These are phyloP conservation scores for Cotesia vestalis DNA, from an alignment of 1,140 invertebrate genomes.

Conservation along the genomic window DNA sequence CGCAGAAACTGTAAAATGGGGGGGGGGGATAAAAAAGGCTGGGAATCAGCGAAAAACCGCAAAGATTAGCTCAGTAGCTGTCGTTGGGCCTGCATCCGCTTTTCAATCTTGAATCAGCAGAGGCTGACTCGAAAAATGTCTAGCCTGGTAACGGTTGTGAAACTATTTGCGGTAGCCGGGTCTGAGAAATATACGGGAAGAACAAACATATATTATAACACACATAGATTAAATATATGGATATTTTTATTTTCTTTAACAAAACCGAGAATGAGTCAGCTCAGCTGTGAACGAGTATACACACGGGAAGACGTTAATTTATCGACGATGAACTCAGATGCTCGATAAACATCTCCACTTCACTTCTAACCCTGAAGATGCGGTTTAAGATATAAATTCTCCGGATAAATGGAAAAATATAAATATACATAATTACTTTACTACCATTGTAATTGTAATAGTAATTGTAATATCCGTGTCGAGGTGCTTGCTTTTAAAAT, in stretches of 20 bases:
- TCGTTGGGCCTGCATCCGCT: constrained; percentile 20
- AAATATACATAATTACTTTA: constrained; percentile 3
- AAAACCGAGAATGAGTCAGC: constrained; percentile 11
- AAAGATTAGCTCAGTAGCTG: constrained; percentile 20
- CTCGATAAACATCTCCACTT: constrained; percentile 16
- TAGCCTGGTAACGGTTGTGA: constrained; percentile 23
- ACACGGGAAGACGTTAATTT: constrained; percentile 21
- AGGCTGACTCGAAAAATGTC: constrained; percentile 9
- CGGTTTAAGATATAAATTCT: too few relatives aligned
- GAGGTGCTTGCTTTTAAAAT: too few relatives aligned
- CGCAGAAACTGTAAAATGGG: neutral
- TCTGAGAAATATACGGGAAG: constrained; percentile 5
- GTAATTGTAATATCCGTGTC: too few relatives aligned
- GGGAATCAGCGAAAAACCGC: constrained; percentile 17
- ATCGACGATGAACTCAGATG: constrained; percentile 24
- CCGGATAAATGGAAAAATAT: neutral
- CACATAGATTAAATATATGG: neutral
- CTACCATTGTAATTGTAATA: too few relatives aligned
- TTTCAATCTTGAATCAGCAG: neutral
- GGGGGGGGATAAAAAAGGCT: too few relatives aligned
- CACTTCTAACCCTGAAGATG: too few relatives aligned
- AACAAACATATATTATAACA: constrained; percentile 1
- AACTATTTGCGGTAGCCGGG: constrained; percentile 28
- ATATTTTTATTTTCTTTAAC: constrained; percentile 6
- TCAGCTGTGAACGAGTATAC: neutral